A percentile compares a stretch with the other conserved stretches of the same genome.
These are phyloP conservation scores for Craseonycteris thonglongyai DNA, from an alignment of 2,113 vertebrate species.

Conservation along the genomic window DNA sequence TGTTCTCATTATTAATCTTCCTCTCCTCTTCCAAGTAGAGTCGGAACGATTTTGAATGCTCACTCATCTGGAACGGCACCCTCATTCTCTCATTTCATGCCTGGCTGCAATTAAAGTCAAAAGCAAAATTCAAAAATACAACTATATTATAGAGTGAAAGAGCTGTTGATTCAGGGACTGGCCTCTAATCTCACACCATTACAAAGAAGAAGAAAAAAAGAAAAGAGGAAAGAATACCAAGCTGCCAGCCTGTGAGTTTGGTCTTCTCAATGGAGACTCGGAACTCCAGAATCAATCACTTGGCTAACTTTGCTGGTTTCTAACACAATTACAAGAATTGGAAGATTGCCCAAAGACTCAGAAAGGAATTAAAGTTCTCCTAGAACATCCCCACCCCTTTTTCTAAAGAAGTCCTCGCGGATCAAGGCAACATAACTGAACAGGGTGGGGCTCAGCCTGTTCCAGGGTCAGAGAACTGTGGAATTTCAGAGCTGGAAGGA, in stretches of 20 bases:
- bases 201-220: neutral
- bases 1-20: slow-evolving; percentile 70
- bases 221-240: neutral
- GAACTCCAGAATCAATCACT: slow-evolving; percentile 56
- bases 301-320: neutral
- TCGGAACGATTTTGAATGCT: slow-evolving; percentile 66
- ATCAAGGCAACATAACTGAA: slow-evolving; percentile 47
- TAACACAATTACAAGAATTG: slow-evolving; percentile 35
- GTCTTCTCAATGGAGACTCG: neutral
- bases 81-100: slow-evolving; percentile 66
- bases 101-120: slow-evolving; percentile 68
- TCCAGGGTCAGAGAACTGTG: neutral
- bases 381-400: slow-evolving; percentile 5
- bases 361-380: slow-evolving; percentile 31
- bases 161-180: slow-evolving; percentile 40
- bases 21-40: slow-evolving; percentile 49
- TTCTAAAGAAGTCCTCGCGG: slow-evolving; percentile 30
- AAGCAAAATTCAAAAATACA: slow-evolving; percentile 59
- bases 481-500: slow-evolving; percentile 35
- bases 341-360: slow-evolving; percentile 43
- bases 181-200: slow-evolving; percentile 11
- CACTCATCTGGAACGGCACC: slow-evolving; percentile 62
- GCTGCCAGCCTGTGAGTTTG: neutral
- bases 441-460: neutral
- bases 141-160: slow-evolving; percentile 52